These are phyloP conservation scores for Margaritifera margaritifera DNA, from an alignment of 2,888 invertebrate genomes.

Conservation along the genomic window DNA sequence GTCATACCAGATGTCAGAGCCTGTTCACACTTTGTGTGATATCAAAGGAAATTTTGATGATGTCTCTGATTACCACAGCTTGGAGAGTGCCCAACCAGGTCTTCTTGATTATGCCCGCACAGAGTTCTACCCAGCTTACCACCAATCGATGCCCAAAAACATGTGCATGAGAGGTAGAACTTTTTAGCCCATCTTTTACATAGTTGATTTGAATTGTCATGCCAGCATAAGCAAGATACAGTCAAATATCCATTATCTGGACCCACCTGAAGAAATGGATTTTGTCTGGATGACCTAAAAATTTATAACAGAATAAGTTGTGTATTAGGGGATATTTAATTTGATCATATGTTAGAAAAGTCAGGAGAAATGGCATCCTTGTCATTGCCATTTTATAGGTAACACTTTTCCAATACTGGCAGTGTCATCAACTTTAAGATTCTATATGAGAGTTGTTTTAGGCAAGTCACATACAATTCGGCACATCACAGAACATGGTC, in stretches of 20 bases:
- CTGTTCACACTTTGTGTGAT: slow-evolving; percentile 65
- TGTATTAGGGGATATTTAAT: neutral
- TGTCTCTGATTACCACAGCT: slow-evolving; percentile 75
- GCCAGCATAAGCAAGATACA: too few species aligned
- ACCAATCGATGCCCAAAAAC: slow-evolving; percentile 66
- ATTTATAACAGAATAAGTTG: neutral
- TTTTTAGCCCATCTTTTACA: too few species aligned
- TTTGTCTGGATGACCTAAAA: neutral
- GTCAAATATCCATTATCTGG: too few species aligned
- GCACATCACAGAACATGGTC: too few species aligned
- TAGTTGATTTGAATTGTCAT: too few species aligned
- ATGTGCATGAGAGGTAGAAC: slow-evolving; percentile 47
- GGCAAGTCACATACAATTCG: too few species aligned
- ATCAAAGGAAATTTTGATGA: slow-evolving; percentile 64
- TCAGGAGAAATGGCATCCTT: neutral
- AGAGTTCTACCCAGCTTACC: slow-evolving; percentile 86
- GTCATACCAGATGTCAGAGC: slow-evolving; percentile 70
- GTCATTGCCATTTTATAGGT: neutral
- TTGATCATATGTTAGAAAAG: neutral
- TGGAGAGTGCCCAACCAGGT: slow-evolving; percentile 74
- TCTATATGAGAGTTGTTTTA: too few species aligned
- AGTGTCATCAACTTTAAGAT: too few species aligned
- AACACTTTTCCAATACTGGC: too few species aligned
- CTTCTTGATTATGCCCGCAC: slow-evolving; percentile 80
- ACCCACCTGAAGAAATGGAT: too few species aligned